Evolutionary conservation across 2,113 vertebrate species (phyloP).

Genomic region (Esox niger): DNA sequence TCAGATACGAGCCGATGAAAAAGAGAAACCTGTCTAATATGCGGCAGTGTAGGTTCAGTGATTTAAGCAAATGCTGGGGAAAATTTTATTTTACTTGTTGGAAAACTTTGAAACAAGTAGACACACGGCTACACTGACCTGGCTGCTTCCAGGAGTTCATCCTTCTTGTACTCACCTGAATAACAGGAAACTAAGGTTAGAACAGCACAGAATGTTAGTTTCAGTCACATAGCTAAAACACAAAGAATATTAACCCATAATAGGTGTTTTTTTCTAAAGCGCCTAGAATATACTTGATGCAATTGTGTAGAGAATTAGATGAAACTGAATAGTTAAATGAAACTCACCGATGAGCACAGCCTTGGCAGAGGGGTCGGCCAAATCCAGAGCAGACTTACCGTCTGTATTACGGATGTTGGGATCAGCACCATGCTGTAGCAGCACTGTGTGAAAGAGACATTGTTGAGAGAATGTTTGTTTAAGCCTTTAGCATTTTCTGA

Average conservation of each 20-base stretch:
- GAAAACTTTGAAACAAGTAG: too few species aligned
- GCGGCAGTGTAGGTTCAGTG: too few species aligned
- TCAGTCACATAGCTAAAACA: neutral
- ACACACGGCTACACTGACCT: constrained; percentile 77
- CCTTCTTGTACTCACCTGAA: constrained; percentile 99
- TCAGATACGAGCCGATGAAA: too few species aligned
- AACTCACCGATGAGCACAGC: constrained; percentile 94
- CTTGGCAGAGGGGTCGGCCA: constrained; percentile 96
- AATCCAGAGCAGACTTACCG: constrained; percentile 95
- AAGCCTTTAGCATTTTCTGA: too few species aligned
- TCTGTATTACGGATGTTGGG: constrained; percentile 99
- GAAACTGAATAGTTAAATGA: neutral
- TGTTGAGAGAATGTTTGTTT: too few species aligned
- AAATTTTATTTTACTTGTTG: too few species aligned
- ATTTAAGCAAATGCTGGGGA: too few species aligned
- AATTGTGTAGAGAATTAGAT: too few species aligned
- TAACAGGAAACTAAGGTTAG: constrained; percentile 79
- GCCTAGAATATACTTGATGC: too few species aligned
- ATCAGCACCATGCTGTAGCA: constrained; percentile 98
- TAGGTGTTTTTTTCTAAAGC: too few species aligned
- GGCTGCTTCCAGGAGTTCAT: constrained; percentile 98
- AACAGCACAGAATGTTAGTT: neutral
- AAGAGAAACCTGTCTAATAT: too few species aligned
- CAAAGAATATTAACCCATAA: neutral
- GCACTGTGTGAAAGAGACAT: constrained; percentile 82